Conservation (phyloP, 2,113 vertebrate species). For the Ammodytes dubius region DNA sequence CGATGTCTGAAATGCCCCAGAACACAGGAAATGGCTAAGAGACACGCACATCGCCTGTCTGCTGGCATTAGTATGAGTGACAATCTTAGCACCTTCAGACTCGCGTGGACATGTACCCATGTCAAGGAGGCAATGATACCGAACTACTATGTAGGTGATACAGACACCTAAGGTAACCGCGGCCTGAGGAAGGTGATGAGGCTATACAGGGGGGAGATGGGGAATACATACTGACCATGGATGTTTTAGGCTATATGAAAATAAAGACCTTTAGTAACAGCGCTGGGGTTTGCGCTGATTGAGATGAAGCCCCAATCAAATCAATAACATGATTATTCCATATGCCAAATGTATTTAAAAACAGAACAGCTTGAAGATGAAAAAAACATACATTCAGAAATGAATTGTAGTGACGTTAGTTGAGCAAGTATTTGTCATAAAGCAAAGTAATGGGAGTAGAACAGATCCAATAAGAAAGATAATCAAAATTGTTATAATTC, state of each 20-base stretch:
- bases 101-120: constrained; percentile 51
- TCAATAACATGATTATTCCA: too few species aligned
- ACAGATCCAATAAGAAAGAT: neutral
- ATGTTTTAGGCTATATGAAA: neutral
- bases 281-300: neutral
- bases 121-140: constrained; percentile 59
- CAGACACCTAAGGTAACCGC: neutral
- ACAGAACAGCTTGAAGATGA: too few species aligned
- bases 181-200: constrained; percentile 9
- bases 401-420: neutral
- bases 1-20: constrained; percentile 70
- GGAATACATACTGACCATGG: neutral
- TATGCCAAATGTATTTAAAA: too few species aligned
- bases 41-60: constrained; percentile 73
- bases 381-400: neutral
- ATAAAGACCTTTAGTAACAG: neutral
- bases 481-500: neutral
- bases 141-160: constrained; percentile 50
- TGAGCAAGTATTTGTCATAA: neutral
- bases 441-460: neutral
- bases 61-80: constrained; percentile 76
- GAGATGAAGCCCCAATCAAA: neutral
- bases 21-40: constrained; percentile 78
- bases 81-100: constrained; percentile 71
- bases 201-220: neutral